phyloP scores from a whole-genome alignment of 2,888 invertebrate species.

The Listrodromus nycthemerus region DNA sequence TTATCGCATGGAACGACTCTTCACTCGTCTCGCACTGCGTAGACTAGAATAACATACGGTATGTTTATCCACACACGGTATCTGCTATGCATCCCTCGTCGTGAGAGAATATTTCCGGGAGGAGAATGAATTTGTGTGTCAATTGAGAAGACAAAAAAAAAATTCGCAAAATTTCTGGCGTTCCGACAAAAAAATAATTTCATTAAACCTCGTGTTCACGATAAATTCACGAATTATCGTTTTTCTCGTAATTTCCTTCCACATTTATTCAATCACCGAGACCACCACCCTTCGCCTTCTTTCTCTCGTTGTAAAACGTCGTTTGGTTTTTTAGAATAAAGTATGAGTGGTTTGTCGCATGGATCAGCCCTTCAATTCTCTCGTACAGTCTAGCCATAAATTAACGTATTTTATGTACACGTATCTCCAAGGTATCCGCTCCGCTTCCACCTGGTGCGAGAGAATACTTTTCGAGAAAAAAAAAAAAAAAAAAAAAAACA shows the following conservation, averaged over 20 bases:
- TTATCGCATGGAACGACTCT: slow-evolving; percentile 51
- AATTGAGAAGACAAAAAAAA: too few species aligned
- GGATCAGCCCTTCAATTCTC: slow-evolving; percentile 37
- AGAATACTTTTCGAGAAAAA: background rate
- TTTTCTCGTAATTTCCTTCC: too few species aligned
- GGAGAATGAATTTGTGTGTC: too few species aligned
- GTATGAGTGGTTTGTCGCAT: slow-evolving; percentile 51
- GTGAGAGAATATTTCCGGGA: background rate
- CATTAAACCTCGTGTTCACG: too few species aligned
- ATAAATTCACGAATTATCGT: too few species aligned
- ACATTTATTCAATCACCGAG: too few species aligned
- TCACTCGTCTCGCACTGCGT: slow-evolving; percentile 27
- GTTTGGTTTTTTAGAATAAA: slow-evolving; percentile 45
- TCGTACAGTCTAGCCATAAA: slow-evolving; percentile 18
- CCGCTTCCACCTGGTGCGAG: too few species aligned
- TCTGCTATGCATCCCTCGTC: background rate
- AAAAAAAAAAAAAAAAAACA: slow-evolving; percentile 51
- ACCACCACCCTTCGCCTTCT: too few species aligned
- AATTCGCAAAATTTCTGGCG: slow-evolving; percentile 20
- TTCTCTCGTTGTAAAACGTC: too few species aligned
- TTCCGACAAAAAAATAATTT: too few species aligned
- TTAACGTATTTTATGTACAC: background rate
- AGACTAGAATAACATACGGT: slow-evolving; percentile 2
- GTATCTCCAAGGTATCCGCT: too few species aligned
- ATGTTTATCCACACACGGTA: background rate